Evolutionary conservation across 2,888 invertebrate species (phyloP).

Genomic region (Tenthredo amoena): DNA sequence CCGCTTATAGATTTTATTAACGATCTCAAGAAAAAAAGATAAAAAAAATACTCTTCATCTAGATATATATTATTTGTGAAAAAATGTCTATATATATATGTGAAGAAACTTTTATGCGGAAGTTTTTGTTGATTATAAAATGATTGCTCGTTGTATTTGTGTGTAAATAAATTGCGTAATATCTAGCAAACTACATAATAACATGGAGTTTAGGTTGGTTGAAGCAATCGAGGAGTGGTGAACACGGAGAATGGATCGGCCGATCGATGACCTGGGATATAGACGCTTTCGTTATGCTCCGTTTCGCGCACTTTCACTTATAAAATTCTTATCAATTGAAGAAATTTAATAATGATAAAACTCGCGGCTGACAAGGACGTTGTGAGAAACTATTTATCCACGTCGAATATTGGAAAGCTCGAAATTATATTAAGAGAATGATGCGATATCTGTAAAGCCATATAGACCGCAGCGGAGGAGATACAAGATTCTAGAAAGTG

Average conservation of each 20-base stretch:
- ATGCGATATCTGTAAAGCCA: background rate
- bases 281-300: conserved; percentile 67
- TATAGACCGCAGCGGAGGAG: background rate
- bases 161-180: background rate
- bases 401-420: background rate
- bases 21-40: background rate
- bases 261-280: conserved; percentile 54
- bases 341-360: conserved; percentile 22
- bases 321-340: conserved; percentile 56
- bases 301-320: conserved; percentile 67
- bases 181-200: background rate
- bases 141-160: background rate
- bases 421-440: background rate
- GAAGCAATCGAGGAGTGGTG: conserved; percentile 22
- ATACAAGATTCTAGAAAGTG: background rate
- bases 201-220: background rate
- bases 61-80: too few species aligned
- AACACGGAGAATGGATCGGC: conserved; percentile 39
- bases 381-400: background rate
- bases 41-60: too few species aligned
- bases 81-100: background rate
- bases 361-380: background rate
- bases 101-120: too few species aligned
- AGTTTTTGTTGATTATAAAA: too few species aligned
- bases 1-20: background rate